Evolutionary conservation across 2,888 invertebrate genomes (phyloP).

Genomic region (Muscina levida): DNA sequence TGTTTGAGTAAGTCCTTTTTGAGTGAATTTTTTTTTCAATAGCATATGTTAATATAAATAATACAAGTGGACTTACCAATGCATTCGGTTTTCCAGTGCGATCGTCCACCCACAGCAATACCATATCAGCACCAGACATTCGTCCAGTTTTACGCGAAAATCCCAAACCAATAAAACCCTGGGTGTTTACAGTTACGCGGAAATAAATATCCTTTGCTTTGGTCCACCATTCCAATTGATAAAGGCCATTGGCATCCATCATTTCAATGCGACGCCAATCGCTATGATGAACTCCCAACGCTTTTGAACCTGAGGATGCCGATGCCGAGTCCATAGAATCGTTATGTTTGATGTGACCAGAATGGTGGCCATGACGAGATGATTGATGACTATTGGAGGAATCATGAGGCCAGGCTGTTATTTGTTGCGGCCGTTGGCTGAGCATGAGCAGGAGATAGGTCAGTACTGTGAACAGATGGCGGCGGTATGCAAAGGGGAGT

Average conservation of each 20-base stretch:
- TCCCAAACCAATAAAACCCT: constrained; percentile 92
- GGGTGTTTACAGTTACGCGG: constrained; percentile 89
- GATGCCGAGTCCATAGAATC: constrained; percentile 22
- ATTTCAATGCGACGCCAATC: constrained; percentile 78
- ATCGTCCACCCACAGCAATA: constrained; percentile 93
- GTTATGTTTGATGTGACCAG: constrained; percentile 1
- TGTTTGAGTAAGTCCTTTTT: too few species aligned
- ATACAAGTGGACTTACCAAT: constrained; percentile 87
- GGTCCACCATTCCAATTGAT: constrained; percentile 86
- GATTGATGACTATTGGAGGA: constrained; percentile 42
- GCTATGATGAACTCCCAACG: constrained; percentile 71
- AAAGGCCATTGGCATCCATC: constrained; percentile 79
- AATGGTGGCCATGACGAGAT: constrained; percentile 44
- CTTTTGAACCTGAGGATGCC: constrained; percentile 8
- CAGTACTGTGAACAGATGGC: background rate
- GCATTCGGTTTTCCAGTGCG: constrained; percentile 83
- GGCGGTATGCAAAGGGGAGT: background rate
- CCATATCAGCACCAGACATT: constrained; percentile 91
- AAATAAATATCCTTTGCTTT: constrained; percentile 89
- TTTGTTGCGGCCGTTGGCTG: background rate
- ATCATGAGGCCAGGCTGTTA: constrained; percentile 55
- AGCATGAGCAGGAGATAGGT: constrained; percentile 17
- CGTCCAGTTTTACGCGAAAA: constrained; percentile 88
- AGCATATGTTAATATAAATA: too few species aligned
- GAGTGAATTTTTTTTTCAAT: too few species aligned